A percentile compares a stretch with the other conserved stretches of the same genome.
Conservation (phyloP, 2,113 vertebrate species). For the Dipodomys ordii region DNA sequence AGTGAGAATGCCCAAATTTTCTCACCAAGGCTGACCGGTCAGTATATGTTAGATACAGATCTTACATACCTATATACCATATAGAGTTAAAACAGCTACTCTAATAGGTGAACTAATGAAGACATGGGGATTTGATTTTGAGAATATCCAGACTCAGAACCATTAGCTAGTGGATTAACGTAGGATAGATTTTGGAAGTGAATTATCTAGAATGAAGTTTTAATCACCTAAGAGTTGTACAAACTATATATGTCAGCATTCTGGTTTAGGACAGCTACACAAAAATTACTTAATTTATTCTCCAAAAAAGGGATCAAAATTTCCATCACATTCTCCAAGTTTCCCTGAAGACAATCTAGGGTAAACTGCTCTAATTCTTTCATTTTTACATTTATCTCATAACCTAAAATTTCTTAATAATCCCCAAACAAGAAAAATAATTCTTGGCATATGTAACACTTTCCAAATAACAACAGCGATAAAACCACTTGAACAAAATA, state of each 20-base stretch:
- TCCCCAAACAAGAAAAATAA: neutral
- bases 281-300: neutral
- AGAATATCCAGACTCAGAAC: neutral
- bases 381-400: neutral
- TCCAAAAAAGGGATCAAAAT: neutral
- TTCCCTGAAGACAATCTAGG: neutral
- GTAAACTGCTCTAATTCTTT: constrained; percentile 11
- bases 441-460: neutral
- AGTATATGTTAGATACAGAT: neutral
- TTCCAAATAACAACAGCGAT: constrained; percentile 13
- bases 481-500: constrained; percentile 40
- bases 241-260: neutral
- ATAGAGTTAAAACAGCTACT: neutral
- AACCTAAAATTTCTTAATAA: constrained; percentile 3
- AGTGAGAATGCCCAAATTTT: no score
- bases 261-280: neutral
- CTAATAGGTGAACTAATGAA: neutral
- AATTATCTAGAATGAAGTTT: constrained; percentile 6
- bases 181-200: neutral
- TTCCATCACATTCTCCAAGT: constrained; percentile 3
- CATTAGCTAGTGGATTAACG: neutral
- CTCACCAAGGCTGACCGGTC: no score
- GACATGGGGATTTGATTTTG: neutral
- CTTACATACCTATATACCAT: neutral
- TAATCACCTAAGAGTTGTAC: neutral